Conservation (phyloP, 2,797 vertebrate species). For the Apogon talboti region DNA sequence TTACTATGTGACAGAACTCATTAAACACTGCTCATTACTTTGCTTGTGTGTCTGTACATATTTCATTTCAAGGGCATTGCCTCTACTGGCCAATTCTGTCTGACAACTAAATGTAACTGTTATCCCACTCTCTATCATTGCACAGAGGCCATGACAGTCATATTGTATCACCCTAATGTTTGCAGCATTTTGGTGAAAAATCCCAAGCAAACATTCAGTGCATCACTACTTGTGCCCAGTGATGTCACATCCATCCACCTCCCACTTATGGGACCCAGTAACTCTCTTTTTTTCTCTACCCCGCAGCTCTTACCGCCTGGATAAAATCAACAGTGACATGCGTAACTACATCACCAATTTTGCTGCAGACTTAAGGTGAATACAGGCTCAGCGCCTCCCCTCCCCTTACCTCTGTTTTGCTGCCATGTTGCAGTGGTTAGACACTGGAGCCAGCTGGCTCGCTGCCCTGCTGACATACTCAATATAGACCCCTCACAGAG, state of each 20-base stretch:
- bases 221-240: conserved; percentile 35
- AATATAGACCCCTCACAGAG: conserved; percentile 60
- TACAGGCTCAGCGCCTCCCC: conserved; percentile 65
- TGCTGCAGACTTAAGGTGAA: conserved; percentile 88
- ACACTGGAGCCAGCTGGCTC: conserved; percentile 67
- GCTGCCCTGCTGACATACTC: conserved; percentile 68
- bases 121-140: conserved; percentile 31
- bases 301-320: conserved; percentile 87
- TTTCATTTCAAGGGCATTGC: conserved; percentile 35
- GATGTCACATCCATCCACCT: conserved; percentile 63
- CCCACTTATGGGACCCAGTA: conserved; percentile 70
- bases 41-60: conserved; percentile 25
- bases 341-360: conserved; percentile 90
- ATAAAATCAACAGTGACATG: conserved; percentile 88
- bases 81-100: conserved; percentile 19
- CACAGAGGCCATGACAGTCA: conserved; percentile 46
- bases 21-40: conserved; percentile 36
- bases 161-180: conserved; percentile 73
- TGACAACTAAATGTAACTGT: conserved; percentile 18
- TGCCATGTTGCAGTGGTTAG: conserved; percentile 70
- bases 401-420: conserved; percentile 49
- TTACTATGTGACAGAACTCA: conserved; percentile 19
- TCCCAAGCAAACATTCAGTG: conserved; percentile 75
- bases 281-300: conserved; percentile 82
- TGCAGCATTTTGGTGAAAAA: conserved; percentile 70